Evolutionary conservation across 1,140 invertebrate genomes (phyloP), one percentile per base, ranked within the genome.

Genomic region (Drosophila chauvacae): DNA sequence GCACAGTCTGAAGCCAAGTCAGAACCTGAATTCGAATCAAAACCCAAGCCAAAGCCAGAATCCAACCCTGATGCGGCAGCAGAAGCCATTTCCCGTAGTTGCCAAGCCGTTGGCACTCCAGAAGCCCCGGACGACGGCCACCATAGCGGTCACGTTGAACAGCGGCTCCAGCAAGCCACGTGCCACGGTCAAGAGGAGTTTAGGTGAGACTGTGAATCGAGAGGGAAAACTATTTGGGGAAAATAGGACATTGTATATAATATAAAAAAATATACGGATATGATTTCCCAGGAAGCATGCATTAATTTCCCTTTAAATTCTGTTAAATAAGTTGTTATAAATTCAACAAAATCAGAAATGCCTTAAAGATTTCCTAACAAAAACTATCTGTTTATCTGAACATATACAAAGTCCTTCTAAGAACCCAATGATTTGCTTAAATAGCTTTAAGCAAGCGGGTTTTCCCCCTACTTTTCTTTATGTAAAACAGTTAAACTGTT

Each of bases 161-260:
- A 84, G 84, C 76, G 85, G 82, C 80, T 77, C 73, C 28, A 77
- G 56, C 64, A 91, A 75, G 82, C 63, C 85, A 81, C 85, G 85
- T 90, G 85, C 71, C 87, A 90, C 86, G 85, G 86, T 88, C 74
- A 83, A 91, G 55, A 75, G 90, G 50, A 91, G 90, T 77, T 90
- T 91, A 77, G 87, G 83, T 91, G 80, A 91, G 88, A 57, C 9
- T 10, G 7, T 4, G 30, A 10, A 33, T 11, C 2, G 9, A 33
- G 30, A 7, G 30, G 7, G 30, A 30, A 30, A 30, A 2, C 9
- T 0, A 2, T 23, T 3, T 23, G 30, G 4, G 47, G 26, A 2
- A 47, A 45, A 44, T 2, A 2, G n/a, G 10, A n/a, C n/a, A n/a
- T n/a, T n/a, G n/a, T n/a, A 35, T 35, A 20, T 20, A 20, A 0